Evolutionary conservation across 2,888 invertebrate species (phyloP).

Genomic region (Cantharis lateralis): DNA sequence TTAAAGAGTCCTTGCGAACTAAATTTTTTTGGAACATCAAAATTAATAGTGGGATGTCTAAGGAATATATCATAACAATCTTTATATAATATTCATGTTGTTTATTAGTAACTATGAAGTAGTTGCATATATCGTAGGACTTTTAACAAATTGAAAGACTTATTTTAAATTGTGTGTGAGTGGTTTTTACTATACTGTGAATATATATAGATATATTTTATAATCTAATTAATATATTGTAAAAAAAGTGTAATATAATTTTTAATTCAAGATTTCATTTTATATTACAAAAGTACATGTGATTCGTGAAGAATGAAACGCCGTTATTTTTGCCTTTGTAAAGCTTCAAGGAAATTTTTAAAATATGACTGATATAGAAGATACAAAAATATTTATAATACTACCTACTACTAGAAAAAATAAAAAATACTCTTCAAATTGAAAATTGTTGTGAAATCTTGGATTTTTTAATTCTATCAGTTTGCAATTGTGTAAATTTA

Average conservation of each 20-base stretch:
- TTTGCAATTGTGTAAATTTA: neutral
- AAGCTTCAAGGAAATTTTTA: neutral
- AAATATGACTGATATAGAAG: neutral
- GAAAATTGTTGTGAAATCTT: neutral
- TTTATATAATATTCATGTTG: conserved; percentile 38
- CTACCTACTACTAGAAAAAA: neutral
- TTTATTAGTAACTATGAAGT: conserved; percentile 42
- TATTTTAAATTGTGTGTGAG: conserved; percentile 53
- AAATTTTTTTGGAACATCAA: conserved; percentile 24
- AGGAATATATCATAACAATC: conserved; percentile 36
- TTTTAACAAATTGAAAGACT: conserved; percentile 54
- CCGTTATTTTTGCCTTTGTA: neutral
- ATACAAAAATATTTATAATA: neutral
- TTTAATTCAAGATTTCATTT: neutral
- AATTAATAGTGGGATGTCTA: conserved; percentile 29
- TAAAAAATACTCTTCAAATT: neutral
- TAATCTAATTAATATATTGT: neutral
- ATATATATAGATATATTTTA: conserved; percentile 30
- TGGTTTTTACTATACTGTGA: conserved; percentile 42
- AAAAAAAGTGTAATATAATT: neutral
- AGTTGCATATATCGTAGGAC: conserved; percentile 44
- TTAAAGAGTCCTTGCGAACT: conserved; percentile 4
- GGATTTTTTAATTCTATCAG: neutral
- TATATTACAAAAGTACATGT: neutral
- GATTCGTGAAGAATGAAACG: neutral